A percentile compares a stretch with the other conserved stretches of the same genome.
Evolutionary conservation across 2,797 vertebrate genomes (phyloP).

Genomic region (Urocyon cinereoargenteus): DNA sequence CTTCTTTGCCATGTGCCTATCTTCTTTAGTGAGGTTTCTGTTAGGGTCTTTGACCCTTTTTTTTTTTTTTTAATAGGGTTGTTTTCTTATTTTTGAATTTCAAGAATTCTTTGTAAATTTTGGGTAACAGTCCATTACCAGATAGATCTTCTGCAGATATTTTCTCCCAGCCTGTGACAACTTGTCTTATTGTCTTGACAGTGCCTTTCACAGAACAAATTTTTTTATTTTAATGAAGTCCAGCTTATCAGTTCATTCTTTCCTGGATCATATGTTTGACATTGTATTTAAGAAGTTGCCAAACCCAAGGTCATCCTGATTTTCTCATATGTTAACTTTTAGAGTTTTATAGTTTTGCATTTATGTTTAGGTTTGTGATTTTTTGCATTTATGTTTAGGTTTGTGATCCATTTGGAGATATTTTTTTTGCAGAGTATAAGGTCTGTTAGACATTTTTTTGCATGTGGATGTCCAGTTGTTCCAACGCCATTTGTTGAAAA

Average conservation of each 20-base stretch:
- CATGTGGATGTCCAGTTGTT: not conserved
- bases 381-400: not conserved
- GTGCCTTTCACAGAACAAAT: not conserved
- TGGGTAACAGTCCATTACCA: not conserved
- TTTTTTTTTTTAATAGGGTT: not conserved
- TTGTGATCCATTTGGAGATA: not conserved
- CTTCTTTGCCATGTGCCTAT: not conserved
- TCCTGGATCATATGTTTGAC: not conserved
- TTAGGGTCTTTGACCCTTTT: not conserved
- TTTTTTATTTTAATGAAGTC: constrained; percentile 31
- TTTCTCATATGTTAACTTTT: not conserved
- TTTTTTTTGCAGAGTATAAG: not conserved
- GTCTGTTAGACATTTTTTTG: not conserved
- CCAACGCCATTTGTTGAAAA: not conserved
- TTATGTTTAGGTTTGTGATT: not conserved
- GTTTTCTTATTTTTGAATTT: not conserved
- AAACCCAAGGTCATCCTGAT: not conserved
- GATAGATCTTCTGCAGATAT: not conserved
- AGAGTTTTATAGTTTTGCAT: not conserved
- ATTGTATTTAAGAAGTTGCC: not conserved
- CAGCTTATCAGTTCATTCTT: not conserved
- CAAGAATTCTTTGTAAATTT: not conserved
- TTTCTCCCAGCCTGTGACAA: not conserved
- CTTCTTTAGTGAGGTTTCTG: not conserved
- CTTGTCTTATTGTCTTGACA: not conserved